Conservation (phyloP, 2,888 invertebrate genomes). For the Biston betularia region DNA sequence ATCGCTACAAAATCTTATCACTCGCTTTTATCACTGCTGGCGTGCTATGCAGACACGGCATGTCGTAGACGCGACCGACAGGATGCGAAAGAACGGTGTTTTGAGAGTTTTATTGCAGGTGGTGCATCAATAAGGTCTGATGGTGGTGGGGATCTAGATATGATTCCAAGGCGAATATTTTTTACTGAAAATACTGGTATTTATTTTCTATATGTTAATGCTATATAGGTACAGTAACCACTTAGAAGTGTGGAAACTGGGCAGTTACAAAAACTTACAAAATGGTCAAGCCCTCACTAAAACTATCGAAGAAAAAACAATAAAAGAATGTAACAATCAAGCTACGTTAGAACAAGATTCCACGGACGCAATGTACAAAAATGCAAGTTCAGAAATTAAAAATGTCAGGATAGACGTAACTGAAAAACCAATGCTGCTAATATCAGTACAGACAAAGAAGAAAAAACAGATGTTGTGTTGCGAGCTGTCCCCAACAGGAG, state of each 20-base stretch:
- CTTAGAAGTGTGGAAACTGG: conserved; percentile 83
- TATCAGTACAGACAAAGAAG: conserved; percentile 88
- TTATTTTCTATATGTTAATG: too few species aligned
- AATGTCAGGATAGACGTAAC: conserved; percentile 65
- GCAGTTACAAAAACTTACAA: conserved; percentile 83
- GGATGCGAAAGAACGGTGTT: too few species aligned
- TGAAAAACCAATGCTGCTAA: conserved; percentile 88
- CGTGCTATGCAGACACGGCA: too few species aligned
- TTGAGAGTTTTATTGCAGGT: too few species aligned
- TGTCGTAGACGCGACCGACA: too few species aligned
- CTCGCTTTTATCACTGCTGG: too few species aligned
- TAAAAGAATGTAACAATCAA: conserved; percentile 45
- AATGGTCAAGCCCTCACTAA: conserved; percentile 82
- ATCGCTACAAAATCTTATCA: too few species aligned
- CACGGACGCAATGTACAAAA: conserved; percentile 47
- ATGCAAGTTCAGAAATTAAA: conserved; percentile 23
- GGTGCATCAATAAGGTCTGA: too few species aligned
- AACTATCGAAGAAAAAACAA: conserved; percentile 32
- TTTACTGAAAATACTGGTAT: too few species aligned
- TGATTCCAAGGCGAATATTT: too few species aligned
- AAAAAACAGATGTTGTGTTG: conserved; percentile 90
- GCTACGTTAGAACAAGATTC: conserved; percentile 66
- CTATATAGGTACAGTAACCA: conserved; percentile 81
- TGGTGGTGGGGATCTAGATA: too few species aligned
- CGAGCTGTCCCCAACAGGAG: conserved; percentile 89